A percentile compares a stretch with the other conserved stretches of the same genome.
phyloP scores from a whole-genome alignment of 2,113 vertebrate genomes.

The Gracilinanus agilis region DNA sequence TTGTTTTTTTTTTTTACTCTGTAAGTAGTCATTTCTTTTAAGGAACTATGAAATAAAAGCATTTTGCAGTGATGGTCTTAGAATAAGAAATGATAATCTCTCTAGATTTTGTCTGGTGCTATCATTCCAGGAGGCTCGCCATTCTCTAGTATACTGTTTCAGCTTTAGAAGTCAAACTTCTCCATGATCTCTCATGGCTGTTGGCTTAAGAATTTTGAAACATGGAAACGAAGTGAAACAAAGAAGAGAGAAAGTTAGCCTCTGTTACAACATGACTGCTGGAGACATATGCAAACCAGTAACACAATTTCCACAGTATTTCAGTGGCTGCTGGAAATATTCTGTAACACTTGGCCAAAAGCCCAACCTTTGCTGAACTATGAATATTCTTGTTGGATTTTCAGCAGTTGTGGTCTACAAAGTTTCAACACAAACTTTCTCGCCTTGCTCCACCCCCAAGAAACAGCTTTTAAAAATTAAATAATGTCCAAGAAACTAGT shows the following conservation, averaged over 20 bases:
- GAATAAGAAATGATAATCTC: conserved; percentile 33
- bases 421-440: conserved; percentile 47
- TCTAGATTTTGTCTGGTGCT: conserved; percentile 5
- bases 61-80: neutral
- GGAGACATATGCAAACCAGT: conserved; percentile 52
- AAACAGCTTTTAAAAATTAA: conserved; percentile 31
- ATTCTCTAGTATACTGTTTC: conserved; percentile 33
- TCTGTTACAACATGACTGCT: conserved; percentile 47
- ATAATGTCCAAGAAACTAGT: conserved; percentile 11
- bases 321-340: conserved; percentile 44
- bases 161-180: conserved; percentile 19
- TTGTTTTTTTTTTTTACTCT: conserved; percentile 39
- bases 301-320: conserved; percentile 31
- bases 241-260: conserved; percentile 43
- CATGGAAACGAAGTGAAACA: conserved; percentile 33
- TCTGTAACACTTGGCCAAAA: conserved; percentile 43
- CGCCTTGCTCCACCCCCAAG: neutral
- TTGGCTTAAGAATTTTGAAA: conserved; percentile 39
- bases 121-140: neutral
- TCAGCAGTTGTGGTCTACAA: conserved; percentile 36
- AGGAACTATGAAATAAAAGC: conserved; percentile 17
- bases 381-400: conserved; percentile 50
- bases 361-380: neutral
- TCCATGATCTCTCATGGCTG: neutral
- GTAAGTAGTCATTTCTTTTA: conserved; percentile 36